Conservation (phyloP, 2,797 vertebrate species). For the Chelon auratus region DNA sequence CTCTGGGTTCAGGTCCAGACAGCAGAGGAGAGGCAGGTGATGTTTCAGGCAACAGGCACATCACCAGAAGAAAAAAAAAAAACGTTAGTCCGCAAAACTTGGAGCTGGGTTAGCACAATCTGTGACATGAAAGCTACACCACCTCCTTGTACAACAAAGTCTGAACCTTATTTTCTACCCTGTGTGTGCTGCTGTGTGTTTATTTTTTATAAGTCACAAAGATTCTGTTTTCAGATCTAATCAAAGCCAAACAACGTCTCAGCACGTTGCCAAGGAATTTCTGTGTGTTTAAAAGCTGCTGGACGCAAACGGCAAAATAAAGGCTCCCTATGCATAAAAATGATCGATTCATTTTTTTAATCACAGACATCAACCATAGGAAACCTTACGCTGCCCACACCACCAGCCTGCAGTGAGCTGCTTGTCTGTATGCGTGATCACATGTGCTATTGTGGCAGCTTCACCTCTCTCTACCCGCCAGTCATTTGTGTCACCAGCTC, state of each 20-base stretch:
- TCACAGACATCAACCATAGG: constrained; percentile 58
- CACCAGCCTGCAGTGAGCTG: constrained; percentile 36
- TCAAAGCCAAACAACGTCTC: constrained; percentile 74
- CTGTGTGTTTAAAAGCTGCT: constrained; percentile 50
- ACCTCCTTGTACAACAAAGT: constrained; percentile 6
- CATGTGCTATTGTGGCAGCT: constrained; percentile 64
- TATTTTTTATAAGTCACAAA: constrained; percentile 63
- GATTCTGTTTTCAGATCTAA: constrained; percentile 69
- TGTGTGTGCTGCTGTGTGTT: constrained; percentile 51
- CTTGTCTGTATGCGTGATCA: constrained; percentile 82
- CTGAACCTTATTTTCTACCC: neutral
- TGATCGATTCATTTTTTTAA: constrained; percentile 73
- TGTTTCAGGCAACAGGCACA: constrained; percentile 32
- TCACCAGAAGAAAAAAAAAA: constrained; percentile 37
- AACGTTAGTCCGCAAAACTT: constrained; percentile 51
- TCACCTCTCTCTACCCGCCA: constrained; percentile 55
- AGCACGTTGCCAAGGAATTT: constrained; percentile 59
- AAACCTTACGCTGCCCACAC: constrained; percentile 21
- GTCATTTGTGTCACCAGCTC: constrained; percentile 42
- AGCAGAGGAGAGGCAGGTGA: constrained; percentile 21
- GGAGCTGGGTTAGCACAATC: constrained; percentile 15
- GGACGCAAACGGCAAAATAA: constrained; percentile 46
- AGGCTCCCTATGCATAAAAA: constrained; percentile 75
- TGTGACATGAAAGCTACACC: constrained; percentile 7
- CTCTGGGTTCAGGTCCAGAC: constrained; percentile 39